Evolutionary conservation across 2,797 vertebrate species (phyloP).

Genomic region (Lacerta bilineata): DNA sequence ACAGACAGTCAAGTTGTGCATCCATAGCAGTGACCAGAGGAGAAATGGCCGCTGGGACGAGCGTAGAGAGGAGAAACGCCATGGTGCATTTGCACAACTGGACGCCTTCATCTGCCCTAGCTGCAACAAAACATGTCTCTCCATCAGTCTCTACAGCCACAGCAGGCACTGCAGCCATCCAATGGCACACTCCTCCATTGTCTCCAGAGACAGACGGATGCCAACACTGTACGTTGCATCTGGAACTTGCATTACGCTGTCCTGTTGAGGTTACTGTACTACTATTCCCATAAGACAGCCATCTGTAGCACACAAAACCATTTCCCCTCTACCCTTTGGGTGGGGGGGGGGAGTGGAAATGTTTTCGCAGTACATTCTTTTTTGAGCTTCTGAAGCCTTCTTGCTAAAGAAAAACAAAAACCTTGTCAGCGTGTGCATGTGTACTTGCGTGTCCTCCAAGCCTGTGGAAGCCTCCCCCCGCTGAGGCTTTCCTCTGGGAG

Average conservation of each 20-base stretch:
- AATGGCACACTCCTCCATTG: not conserved
- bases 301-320: not conserved
- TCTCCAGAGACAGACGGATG: not conserved
- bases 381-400: slow-evolving; percentile 25
- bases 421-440: not conserved
- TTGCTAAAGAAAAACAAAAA: not conserved
- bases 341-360: rapidly evolving
- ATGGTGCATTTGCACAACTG: too few species aligned
- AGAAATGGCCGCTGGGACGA: too few species aligned
- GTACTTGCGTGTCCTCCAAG: slow-evolving; percentile 16
- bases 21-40: too few species aligned
- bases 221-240: too few species aligned
- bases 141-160: too few species aligned
- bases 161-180: too few species aligned
- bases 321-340: not conserved
- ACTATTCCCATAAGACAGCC: not conserved
- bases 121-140: too few species aligned
- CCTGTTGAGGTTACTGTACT: too few species aligned
- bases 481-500: slow-evolving; percentile 46
- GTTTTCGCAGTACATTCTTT: slow-evolving; percentile 22
- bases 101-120: too few species aligned
- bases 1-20: too few species aligned
- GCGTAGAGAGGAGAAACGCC: too few species aligned
- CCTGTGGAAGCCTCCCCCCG: slow-evolving; percentile 43
- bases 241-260: too few species aligned